Conservation (phyloP, 2,797 vertebrate species). For the Melanotaenia trifasciata region DNA sequence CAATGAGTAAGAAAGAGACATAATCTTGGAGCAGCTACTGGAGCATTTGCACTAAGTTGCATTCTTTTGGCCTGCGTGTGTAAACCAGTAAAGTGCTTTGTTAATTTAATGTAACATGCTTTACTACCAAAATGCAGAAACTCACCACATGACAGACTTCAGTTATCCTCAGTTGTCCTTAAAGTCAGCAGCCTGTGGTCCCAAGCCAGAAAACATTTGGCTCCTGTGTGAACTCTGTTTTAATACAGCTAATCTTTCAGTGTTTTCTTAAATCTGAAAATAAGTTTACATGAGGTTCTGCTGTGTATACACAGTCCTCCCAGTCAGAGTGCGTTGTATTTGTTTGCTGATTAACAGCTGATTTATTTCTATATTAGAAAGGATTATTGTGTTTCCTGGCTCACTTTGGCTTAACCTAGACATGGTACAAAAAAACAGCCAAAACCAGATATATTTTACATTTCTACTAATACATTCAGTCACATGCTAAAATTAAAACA, state of each 20-base stretch:
- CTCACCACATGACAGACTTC: constrained; percentile 1
- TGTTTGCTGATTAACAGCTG: neutral
- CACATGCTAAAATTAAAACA: neutral
- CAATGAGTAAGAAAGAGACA: constrained; percentile 9
- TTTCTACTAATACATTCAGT: neutral
- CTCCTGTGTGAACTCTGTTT: constrained; percentile 2
- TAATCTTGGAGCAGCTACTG: constrained; percentile 11
- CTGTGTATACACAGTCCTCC: neutral
- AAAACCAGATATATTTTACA: neutral
- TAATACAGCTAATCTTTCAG: neutral
- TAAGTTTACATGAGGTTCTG: neutral
- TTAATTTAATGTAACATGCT: constrained; percentile 18
- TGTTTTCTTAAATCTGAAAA: neutral
- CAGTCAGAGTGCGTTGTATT: neutral
- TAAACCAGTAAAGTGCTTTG: neutral
- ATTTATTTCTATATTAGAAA: neutral
- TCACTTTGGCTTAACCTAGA: neutral
- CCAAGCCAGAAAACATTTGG: constrained; percentile 9
- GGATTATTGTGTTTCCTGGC: neutral
- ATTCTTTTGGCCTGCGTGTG: constrained; percentile 14
- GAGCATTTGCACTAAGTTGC: constrained; percentile 9
- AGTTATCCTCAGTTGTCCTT: constrained; percentile 5
- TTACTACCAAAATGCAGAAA: constrained; percentile 18
- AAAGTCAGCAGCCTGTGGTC: constrained; percentile 14
- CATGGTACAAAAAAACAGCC: neutral